These are phyloP conservation scores for Rhynchotus rufescens DNA, from an alignment of 2,797 vertebrate genomes.

Conservation along the genomic window DNA sequence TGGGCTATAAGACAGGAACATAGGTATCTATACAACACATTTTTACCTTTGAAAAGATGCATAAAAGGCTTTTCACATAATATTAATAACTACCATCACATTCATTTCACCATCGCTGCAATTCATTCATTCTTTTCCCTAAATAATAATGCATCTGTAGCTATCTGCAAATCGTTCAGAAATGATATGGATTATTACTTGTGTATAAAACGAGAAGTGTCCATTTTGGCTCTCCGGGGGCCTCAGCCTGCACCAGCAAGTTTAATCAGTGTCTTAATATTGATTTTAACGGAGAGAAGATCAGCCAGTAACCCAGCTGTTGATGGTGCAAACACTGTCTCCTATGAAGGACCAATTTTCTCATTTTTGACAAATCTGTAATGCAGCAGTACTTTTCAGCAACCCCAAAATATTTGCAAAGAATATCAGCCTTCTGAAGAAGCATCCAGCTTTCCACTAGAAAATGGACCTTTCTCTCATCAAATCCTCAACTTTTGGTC, in stretches of 20 bases:
- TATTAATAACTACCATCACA: not conserved
- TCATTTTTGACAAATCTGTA: not conserved
- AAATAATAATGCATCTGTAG: not conserved
- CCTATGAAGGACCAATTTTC: not conserved
- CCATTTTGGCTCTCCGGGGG: not conserved
- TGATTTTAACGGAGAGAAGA: not conserved
- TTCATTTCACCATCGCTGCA: not conserved
- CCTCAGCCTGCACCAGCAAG: not conserved
- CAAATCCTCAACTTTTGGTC: not conserved
- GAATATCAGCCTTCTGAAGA: not conserved
- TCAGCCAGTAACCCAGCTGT: not conserved
- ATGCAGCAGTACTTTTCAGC: not conserved
- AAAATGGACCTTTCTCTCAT: not conserved
- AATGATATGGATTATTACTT: not conserved
- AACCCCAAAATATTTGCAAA: not conserved
- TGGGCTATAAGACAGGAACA: not conserved
- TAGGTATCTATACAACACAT: not conserved
- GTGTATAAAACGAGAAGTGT: not conserved
- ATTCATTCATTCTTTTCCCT: not conserved
- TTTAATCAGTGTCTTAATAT: not conserved
- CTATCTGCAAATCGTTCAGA: slow-evolving; percentile 9
- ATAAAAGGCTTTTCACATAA: not conserved
- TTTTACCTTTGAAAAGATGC: not conserved
- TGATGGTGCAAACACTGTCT: not conserved
- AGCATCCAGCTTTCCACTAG: not conserved